Evolutionary conservation across 2,113 vertebrate species (phyloP), one percentile per base, ranked within the genome.

Genomic region (Engystomops pustulosus): DNA sequence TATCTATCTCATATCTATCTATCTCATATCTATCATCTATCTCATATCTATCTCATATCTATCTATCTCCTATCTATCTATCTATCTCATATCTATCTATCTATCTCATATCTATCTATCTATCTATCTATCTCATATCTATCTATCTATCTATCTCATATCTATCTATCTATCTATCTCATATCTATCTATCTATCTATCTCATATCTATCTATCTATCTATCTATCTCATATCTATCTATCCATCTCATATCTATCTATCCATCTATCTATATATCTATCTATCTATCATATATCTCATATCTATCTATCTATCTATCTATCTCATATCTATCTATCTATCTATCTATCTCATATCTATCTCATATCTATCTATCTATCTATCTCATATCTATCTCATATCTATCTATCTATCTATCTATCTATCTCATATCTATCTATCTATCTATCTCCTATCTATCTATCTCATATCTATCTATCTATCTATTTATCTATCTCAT

Each of bases 1-100:
- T 53, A 53, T 53, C 49, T 53, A 49, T 49, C 47, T 49, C n/a
- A n/a, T n/a, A 49, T n/a, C 49, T 53, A 58, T 62, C 25, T 62
- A 14, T 27, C 58, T 60, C 3, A 0, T 60, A 25, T 60, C 58
- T 60, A 32, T 62, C 25, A 62, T 62, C 58, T 62, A 62, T 62
- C 25, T 15, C 11, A 1, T 27, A 25, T 60, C 55, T 60, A 30
- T 62, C 25, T 17, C n/a, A n/a, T n/a, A n/a, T 62, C 25, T 30
- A 62, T 62, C 58, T 62, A 62, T 62, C 25, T 15, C 11, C 4
- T 27, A 25, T 60, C 55, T 60, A 30, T 62, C 25, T 17, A 30
- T 30, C 58, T 62, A 62, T 30, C 23, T 60, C n/a, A n/a, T n/a
- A 27, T 60, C 23, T 25, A 60, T 60, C 55, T 62, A 62, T 62